These are phyloP conservation scores for Lepidonotus clava DNA, from an alignment of 2,888 invertebrate species.

Conservation along the genomic window DNA sequence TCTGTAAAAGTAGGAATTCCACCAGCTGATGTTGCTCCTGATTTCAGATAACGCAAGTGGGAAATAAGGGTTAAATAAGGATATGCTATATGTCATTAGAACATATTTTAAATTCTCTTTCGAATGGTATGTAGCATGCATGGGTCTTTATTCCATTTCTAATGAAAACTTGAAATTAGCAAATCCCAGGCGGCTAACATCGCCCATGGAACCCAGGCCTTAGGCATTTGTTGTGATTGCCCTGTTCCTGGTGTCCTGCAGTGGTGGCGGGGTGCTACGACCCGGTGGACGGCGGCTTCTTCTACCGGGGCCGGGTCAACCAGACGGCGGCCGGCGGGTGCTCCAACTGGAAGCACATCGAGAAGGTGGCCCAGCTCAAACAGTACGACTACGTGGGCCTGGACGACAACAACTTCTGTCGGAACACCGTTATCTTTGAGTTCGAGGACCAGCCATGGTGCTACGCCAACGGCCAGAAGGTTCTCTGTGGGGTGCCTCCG, in stretches of 20 bases:
- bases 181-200: too few relatives aligned
- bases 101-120: too few relatives aligned
- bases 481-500: not conserved
- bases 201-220: too few relatives aligned
- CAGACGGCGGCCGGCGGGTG: not conserved
- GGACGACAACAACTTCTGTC: constrained; percentile 44
- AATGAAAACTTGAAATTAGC: too few relatives aligned
- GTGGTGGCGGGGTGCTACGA: constrained; percentile 4
- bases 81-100: too few relatives aligned
- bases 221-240: too few relatives aligned
- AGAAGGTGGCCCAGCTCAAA: constrained; percentile 8
- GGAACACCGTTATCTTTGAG: constrained; percentile 25
- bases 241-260: not conserved
- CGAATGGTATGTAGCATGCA: too few relatives aligned
- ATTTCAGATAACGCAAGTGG: too few relatives aligned
- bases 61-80: too few relatives aligned
- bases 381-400: constrained; percentile 37
- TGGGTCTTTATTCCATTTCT: too few relatives aligned
- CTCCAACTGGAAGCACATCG: constrained; percentile 24
- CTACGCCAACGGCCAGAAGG: constrained; percentile 39
- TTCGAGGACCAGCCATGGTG: constrained; percentile 37
- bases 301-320: constrained; percentile 37
- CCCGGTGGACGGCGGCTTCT: constrained; percentile 23
- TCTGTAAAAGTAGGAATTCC: too few relatives aligned
- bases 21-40: too few relatives aligned